These are phyloP conservation scores for Coremacera marginata DNA, from an alignment of 2,888 invertebrate species.

Conservation along the genomic window DNA sequence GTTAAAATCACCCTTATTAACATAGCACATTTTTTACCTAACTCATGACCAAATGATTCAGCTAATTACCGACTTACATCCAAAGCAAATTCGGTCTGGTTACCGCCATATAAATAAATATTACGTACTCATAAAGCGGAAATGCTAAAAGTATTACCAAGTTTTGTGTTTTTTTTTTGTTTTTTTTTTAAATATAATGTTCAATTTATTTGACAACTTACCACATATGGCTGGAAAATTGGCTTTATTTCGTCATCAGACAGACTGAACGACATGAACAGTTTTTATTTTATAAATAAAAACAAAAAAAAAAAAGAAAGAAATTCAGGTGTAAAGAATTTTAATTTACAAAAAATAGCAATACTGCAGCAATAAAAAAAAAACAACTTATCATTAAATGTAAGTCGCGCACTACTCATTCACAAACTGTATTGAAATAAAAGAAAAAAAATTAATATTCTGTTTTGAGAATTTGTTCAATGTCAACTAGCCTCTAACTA, in stretches of 20 bases:
- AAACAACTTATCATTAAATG: neutral
- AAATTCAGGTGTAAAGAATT: slow-evolving; percentile 18
- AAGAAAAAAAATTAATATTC: slow-evolving; percentile 6
- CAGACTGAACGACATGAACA: slow-evolving; percentile 7
- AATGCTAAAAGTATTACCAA: slow-evolving; percentile 12
- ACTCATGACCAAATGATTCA: neutral
- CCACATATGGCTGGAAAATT: slow-evolving; percentile 9
- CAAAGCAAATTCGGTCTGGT: neutral
- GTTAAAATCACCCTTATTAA: too few relatives aligned
- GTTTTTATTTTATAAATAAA: neutral
- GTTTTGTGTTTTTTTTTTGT: neutral
- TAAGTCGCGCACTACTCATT: neutral
- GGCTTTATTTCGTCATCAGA: slow-evolving; percentile 11
- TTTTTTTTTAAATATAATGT: neutral
- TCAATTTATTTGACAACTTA: neutral
- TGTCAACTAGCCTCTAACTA: slow-evolving; percentile 13
- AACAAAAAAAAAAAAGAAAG: neutral
- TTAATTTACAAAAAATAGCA: slow-evolving; percentile 4
- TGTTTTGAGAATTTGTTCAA: slow-evolving; percentile 6
- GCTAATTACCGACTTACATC: slow-evolving; percentile 2
- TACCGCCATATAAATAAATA: neutral
- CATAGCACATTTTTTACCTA: too few relatives aligned
- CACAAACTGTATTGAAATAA: neutral
- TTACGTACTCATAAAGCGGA: slow-evolving; percentile 14
- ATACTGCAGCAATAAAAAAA: neutral